Evolutionary conservation across 2,113 vertebrate genomes (phyloP).

Genomic region (Elephas maximus): DNA sequence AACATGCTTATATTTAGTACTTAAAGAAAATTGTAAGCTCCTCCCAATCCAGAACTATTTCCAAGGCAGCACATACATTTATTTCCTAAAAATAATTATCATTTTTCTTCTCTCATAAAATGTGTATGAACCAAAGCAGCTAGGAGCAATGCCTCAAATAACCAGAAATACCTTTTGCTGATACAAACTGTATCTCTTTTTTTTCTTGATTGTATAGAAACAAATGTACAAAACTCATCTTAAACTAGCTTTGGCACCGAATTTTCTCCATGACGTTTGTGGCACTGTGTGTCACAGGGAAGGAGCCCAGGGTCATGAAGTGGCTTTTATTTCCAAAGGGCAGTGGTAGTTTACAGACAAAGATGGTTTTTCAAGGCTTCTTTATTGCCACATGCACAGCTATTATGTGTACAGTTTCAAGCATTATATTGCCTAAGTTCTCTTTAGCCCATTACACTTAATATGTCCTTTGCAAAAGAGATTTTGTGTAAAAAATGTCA

Average conservation of each 20-base stretch:
- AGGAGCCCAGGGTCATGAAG: constrained; percentile 93
- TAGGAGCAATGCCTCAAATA: constrained; percentile 97
- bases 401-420: constrained; percentile 90
- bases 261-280: constrained; percentile 96
- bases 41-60: constrained; percentile 51
- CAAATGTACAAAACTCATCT: constrained; percentile 93
- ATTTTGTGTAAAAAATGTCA: constrained; percentile 84
- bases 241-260: constrained; percentile 95
- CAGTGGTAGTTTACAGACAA: constrained; percentile 93
- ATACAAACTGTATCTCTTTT: constrained; percentile 99
- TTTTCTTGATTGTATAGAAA: constrained; percentile 97
- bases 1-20: constrained; percentile 59
- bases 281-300: constrained; percentile 99
- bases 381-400: constrained; percentile 88
- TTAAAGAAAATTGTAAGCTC: constrained; percentile 46
- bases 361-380: constrained; percentile 90
- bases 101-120: constrained; percentile 83
- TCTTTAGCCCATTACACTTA: constrained; percentile 87
- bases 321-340: constrained; percentile 90
- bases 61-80: constrained; percentile 63
- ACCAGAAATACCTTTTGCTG: constrained; percentile 99
- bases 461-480: constrained; percentile 85
- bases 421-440: constrained; percentile 88
- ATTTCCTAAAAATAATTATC: constrained; percentile 81
- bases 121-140: constrained; percentile 91